A percentile compares a stretch with the other conserved stretches of the same genome.
These are phyloP conservation scores for Alaudala cheleensis DNA, from an alignment of 2,113 vertebrate genomes.

Conservation along the genomic window DNA sequence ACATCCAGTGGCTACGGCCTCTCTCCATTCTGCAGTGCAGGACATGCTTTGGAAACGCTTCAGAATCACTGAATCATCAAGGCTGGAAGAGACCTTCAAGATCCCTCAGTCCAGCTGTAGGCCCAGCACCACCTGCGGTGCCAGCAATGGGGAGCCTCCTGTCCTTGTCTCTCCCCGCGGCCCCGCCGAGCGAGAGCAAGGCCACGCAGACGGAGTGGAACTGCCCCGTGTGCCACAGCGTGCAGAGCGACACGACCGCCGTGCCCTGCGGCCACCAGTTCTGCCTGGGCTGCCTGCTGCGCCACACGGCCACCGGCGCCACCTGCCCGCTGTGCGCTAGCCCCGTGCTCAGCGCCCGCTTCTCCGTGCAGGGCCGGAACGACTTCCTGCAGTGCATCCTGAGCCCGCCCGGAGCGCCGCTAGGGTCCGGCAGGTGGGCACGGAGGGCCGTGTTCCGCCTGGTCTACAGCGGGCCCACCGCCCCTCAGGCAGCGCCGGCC, in stretches of 20 bases:
- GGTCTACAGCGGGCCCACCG: neutral
- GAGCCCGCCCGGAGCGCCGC: neutral
- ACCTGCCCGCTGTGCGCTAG: neutral
- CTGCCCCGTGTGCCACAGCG: neutral
- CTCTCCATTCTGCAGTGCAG: neutral
- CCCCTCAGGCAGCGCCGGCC: neutral
- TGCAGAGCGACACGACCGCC: fast-evolving
- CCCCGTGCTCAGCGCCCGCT: neutral
- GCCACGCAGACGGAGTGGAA: neutral
- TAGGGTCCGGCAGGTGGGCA: fast-evolving
- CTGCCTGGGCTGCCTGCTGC: neutral
- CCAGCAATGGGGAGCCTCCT: neutral
- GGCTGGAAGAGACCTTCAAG: neutral
- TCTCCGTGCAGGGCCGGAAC: neutral
- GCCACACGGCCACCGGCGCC: neutral
- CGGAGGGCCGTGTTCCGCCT: neutral
- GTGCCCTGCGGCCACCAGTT: neutral
- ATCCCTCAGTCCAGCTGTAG: fast-evolving
- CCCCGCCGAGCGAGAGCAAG: neutral
- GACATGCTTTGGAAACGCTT: neutral
- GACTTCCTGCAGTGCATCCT: neutral
- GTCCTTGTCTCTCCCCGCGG: fast-evolving
- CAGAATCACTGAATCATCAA: too few relatives aligned
- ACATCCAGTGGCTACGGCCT: neutral
- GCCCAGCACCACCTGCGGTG: neutral